Evolutionary conservation across 2,797 vertebrate genomes (phyloP).

Genomic region (Falco columbarius): DNA sequence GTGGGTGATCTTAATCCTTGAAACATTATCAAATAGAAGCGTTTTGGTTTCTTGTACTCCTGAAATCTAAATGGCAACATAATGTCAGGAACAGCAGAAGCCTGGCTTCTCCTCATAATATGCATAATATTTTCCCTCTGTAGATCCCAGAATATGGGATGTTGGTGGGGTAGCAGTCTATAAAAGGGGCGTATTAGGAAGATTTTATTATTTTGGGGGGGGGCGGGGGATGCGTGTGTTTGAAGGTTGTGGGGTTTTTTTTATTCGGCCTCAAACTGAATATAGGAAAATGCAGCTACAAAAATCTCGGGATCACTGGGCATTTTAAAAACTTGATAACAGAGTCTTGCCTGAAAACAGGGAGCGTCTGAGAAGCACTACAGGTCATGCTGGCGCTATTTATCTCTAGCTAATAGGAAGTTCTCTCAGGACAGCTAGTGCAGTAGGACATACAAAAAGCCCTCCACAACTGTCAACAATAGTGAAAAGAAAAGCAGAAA

Average conservation of each 20-base stretch:
- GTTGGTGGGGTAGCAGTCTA: background rate
- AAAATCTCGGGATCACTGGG: background rate
- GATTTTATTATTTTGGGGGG: background rate
- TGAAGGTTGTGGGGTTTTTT: fast-evolving
- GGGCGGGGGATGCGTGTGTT: background rate
- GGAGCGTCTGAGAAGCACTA: background rate
- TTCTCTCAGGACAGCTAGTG: background rate
- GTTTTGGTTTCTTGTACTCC: background rate
- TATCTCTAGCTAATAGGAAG: background rate
- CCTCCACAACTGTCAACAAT: background rate
- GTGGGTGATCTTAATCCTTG: background rate
- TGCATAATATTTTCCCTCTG: background rate
- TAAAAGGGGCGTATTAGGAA: background rate
- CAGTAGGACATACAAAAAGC: background rate
- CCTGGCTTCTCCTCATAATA: background rate
- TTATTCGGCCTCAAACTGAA: background rate
- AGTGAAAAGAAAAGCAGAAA: background rate
- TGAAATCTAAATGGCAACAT: background rate
- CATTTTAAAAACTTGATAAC: background rate
- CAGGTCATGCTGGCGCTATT: background rate
- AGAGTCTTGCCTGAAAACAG: background rate
- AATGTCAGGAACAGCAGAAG: background rate
- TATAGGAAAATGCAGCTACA: background rate
- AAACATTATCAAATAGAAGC: background rate
- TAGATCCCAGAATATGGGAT: background rate